Evolutionary conservation across 2,113 vertebrate genomes (phyloP), one percentile per base, ranked within the genome.

Genomic region (Lamprologus ornatipinnis): DNA sequence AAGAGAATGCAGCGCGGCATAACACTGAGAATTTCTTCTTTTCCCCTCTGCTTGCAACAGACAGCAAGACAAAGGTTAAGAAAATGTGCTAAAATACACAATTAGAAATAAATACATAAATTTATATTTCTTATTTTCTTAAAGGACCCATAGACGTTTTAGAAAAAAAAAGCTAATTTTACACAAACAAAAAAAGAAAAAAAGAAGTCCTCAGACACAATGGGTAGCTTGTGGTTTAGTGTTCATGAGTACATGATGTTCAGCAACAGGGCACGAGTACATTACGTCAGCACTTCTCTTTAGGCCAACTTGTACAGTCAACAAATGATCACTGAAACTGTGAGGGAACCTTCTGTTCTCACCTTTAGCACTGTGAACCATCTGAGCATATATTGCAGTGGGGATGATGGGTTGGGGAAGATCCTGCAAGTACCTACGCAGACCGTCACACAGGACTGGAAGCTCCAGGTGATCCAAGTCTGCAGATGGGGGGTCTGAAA

Each of bases 361-460:
- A 99, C 98, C 98, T 98, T 97, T 97, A 92, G 96, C 95, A 33
- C 97, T 93, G 91, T 97, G 97, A 92, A 97, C 94, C 96, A 99
- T 96, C 89, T 99, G 98, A 94, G 89, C 95, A 81, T 97, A 97
- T 93, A 98, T 73, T 31, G 97, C 93, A 81, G 95, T 86, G 84
- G 97, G 98, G 95, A 99, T 95, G 92, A 99, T 93, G n/a, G 99
- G 97, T 94, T 97, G 98, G n/a, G 99, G 98, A 33, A 99, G 96
- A 85, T 99, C 99, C 94, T 97, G 92, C 83, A 99, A 96, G 96
- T 98, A 99, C 86, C 97, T 95, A 88, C 97, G 97, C 82, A 99
- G 96, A 89, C 97, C 96, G 2, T 99, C 99, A 58, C 97, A 97
- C 93, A 99, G 95, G 65, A 96, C 88, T 2, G 97, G 96, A 15